Base-by-base conservation (phyloP, 1,140 invertebrate species). In the Pogonomyrmex barbatus region DNA sequence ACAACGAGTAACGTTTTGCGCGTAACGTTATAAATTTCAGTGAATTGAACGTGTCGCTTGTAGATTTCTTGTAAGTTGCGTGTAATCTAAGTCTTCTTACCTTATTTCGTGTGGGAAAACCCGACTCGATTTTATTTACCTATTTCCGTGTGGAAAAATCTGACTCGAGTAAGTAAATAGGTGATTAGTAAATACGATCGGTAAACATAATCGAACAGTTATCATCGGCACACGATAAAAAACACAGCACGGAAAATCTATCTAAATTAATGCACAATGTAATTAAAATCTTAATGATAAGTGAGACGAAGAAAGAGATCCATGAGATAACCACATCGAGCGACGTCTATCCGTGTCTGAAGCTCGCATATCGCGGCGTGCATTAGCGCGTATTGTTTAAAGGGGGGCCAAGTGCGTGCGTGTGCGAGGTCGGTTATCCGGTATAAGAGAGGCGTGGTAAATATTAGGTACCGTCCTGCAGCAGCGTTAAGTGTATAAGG, bases 381-480 rank as follows among this genome's bases (percentile, higher is more conserved):
- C 76, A 67, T 85, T 75, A 85, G 62, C 42, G 67, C 45, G 82
- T 87, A 89, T 88, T 88, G 89, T 88, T 91, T 91, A 90, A 90
- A 86, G 78, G 87, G 87, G 36, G 60, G 30, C 77, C 70, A 83
- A 65, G 58, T 79, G 36, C 75, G 76, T 56, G 73, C 82, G 78
- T 78, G 88, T 67, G 75, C 52, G 79, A 87, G 90, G 91, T 91
- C 88, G 92, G 89, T 90, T 86, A 93, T 86, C 87, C 68, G 85
- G 89, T 89, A 85, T 78, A 84, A 83, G 92, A 90, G 88, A 87
- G 90, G 87, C 87, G 92, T 89, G 90, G 93, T 93, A 93, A 94
- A 94, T 93, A 93, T 93, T 91, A 93, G 92, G 91, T 90, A 88
- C 91, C 88, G 87, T 91, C 86, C 92, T 89, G 89, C 79, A 83